These are phyloP conservation scores for Zoanthus solanderi DNA, from an alignment of 92 coral and sea anemone species.

Conservation along the genomic window DNA sequence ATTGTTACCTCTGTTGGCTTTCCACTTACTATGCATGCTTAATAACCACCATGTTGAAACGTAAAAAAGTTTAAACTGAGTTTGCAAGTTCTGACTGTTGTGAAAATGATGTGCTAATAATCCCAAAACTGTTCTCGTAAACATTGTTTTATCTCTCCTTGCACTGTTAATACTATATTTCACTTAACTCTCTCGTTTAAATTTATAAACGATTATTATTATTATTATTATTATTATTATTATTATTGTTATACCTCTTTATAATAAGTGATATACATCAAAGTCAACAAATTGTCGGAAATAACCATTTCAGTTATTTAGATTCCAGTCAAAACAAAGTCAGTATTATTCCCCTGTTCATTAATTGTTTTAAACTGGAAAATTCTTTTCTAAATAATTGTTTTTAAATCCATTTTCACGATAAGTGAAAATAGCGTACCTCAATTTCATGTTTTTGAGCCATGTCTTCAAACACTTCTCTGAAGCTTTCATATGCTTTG, in stretches of 20 bases:
- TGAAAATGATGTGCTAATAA: no score
- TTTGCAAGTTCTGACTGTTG: no score
- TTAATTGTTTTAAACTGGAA: background rate
- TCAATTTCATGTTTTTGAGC: slow-evolving; percentile 61
- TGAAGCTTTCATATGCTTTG: slow-evolving; percentile 63
- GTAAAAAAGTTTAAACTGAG: no score
- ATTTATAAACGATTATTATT: no score
- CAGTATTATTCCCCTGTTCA: background rate
- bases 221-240: no score
- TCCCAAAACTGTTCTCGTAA: no score
- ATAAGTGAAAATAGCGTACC: slow-evolving; percentile 25
- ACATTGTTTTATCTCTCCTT: no score
- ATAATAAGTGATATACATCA: no score
- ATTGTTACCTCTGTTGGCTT: background rate
- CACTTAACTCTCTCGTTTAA: no score
- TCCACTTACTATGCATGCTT: background rate
- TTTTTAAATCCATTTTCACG: background rate
- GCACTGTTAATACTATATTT: no score
- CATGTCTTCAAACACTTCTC: slow-evolving; percentile 70
- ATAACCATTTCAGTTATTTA: background rate
- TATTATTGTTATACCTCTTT: no score
- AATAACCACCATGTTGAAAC: background rate
- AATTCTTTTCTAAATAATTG: background rate
- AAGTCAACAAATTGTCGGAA: no score
- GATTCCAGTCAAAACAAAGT: slow-evolving; percentile 16